phyloP scores from a whole-genome alignment of 1,140 invertebrate genomes.

The Cotesia glomerata region DNA sequence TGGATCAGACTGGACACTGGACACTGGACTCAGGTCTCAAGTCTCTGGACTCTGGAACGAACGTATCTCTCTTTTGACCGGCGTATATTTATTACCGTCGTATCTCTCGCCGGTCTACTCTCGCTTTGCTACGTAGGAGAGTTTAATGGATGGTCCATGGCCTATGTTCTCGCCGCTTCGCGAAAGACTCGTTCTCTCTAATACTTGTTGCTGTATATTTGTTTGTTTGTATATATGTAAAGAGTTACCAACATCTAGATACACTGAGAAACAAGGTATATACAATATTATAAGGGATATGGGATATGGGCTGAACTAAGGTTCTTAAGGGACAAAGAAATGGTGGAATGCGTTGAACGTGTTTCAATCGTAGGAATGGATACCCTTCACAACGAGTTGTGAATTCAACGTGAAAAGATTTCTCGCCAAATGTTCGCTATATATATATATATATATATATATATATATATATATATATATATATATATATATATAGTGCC shows the following conservation, averaged over 20 bases:
- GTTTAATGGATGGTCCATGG: slow-evolving; percentile 59
- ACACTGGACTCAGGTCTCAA: no score
- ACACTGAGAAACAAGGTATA: not conserved
- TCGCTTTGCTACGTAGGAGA: slow-evolving; percentile 38
- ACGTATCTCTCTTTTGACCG: slow-evolving; percentile 52
- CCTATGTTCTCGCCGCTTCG: slow-evolving; percentile 58
- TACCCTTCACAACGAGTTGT: not conserved
- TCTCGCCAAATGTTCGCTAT: not conserved
- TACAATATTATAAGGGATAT: not conserved
- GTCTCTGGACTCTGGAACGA: slow-evolving; percentile 32
- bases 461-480: not conserved
- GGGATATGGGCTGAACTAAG: not conserved
- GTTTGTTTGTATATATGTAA: slow-evolving; percentile 1
- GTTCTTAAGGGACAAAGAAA: slow-evolving; percentile 39
- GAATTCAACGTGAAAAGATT: not conserved
- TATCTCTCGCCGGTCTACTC: slow-evolving; percentile 49
- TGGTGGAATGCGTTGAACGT: slow-evolving; percentile 46
- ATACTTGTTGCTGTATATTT: slow-evolving; percentile 1
- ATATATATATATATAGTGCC: not conserved
- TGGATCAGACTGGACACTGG: no score
- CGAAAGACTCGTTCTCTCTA: slow-evolving; percentile 27
- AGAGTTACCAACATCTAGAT: not conserved
- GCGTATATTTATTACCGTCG: slow-evolving; percentile 60
- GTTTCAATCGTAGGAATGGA: slow-evolving; percentile 38
- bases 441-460: not conserved